phyloP scores from a whole-genome alignment of 2,797 vertebrate species.

The Parauchenoglanis punctatus region DNA sequence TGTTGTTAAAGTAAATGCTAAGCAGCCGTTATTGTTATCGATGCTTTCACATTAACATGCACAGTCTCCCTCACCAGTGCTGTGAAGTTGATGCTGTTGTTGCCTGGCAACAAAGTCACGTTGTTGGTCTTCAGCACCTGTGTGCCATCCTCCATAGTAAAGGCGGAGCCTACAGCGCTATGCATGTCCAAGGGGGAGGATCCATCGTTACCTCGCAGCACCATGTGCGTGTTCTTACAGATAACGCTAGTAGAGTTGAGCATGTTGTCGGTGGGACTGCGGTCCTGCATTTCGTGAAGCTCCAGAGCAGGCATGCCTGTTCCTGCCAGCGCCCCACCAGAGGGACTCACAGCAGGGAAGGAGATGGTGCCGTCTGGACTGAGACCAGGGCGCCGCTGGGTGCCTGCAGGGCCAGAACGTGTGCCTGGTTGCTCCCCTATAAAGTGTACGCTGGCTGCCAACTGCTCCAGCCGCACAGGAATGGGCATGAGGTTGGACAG shows the following conservation, averaged over 20 bases:
- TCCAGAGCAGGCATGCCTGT: slow-evolving; percentile 73
- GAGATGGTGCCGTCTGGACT: slow-evolving; percentile 76
- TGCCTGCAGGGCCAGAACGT: slow-evolving; percentile 75
- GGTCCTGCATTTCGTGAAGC: slow-evolving; percentile 86
- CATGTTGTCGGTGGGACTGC: slow-evolving; percentile 87
- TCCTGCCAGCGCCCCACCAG: slow-evolving; percentile 61
- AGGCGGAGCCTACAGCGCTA: slow-evolving; percentile 60
- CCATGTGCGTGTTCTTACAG: slow-evolving; percentile 91
- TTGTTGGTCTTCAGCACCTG: slow-evolving; percentile 79
- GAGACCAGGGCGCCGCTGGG: slow-evolving; percentile 69
- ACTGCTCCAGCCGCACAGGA: slow-evolving; percentile 82
- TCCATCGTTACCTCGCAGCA: slow-evolving; percentile 84
- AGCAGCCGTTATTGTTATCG: not conserved
- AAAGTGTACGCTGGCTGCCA: slow-evolving; percentile 85
- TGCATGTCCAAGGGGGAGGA: slow-evolving; percentile 75
- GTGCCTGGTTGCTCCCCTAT: slow-evolving; percentile 83
- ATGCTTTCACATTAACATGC: not conserved
- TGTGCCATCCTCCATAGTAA: slow-evolving; percentile 82
- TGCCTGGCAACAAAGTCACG: slow-evolving; percentile 83
- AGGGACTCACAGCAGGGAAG: slow-evolving; percentile 71
- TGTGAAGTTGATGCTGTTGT: slow-evolving; percentile 84
- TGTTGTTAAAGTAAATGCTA: not conserved
- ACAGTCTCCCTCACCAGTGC: slow-evolving; percentile 80
- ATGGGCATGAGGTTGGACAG: slow-evolving; percentile 89
- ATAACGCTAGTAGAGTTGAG: slow-evolving; percentile 86